A percentile compares a stretch with the other conserved stretches of the same genome.
Conservation (phyloP, 2,113 vertebrate species). For the Podarcis raffonei region DNA sequence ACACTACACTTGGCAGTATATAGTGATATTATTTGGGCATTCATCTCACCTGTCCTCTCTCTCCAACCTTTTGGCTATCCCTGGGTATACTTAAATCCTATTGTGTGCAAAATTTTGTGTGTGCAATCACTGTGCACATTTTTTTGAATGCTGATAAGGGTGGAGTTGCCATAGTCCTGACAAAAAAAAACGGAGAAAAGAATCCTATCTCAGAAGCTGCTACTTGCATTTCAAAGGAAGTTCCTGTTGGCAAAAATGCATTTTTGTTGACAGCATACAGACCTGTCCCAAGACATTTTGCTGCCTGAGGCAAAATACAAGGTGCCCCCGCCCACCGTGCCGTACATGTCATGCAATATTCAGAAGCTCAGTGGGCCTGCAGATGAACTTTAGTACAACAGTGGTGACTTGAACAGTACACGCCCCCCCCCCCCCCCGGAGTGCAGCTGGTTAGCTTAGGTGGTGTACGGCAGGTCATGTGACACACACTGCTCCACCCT, state of each 20-base stretch:
- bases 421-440: too few species aligned
- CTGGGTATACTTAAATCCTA: not conserved
- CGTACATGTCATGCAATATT: too few species aligned
- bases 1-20: not conserved
- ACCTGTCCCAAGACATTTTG: too few species aligned
- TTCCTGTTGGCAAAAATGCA: not conserved
- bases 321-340: too few species aligned
- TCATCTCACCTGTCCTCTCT: not conserved
- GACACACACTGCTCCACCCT: too few species aligned
- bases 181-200: not conserved
- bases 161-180: not conserved
- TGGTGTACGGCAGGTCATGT: too few species aligned
- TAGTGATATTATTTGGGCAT: not conserved
- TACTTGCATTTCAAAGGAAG: not conserved
- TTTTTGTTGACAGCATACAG: too few species aligned
- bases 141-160: not conserved
- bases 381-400: too few species aligned
- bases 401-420: too few species aligned
- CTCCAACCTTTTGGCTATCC: not conserved
- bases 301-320: too few species aligned
- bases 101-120: not conserved
- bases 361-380: too few species aligned
- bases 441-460: too few species aligned
- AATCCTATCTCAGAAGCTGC: not conserved
- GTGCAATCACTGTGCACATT: not conserved